A percentile compares a stretch with the other conserved stretches of the same genome.
phyloP scores from a whole-genome alignment of 2,888 invertebrate genomes.

The Tricholauxania praeusta region DNA sequence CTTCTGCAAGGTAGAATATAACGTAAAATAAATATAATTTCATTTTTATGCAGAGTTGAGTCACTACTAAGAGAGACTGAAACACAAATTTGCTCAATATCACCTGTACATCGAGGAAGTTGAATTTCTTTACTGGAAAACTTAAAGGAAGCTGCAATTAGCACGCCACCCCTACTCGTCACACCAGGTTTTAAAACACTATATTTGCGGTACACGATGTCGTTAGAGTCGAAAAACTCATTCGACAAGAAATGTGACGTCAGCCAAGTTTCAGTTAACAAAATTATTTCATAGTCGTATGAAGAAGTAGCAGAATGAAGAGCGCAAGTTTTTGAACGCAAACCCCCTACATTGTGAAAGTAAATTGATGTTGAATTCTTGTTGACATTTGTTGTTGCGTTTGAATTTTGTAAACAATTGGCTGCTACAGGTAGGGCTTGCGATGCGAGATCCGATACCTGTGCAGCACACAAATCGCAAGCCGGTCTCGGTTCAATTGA shows the following conservation, averaged over 20 bases:
- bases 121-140: slow-evolving; percentile 5
- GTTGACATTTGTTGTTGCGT: too few relatives aligned
- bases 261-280: neutral
- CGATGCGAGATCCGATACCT: too few relatives aligned
- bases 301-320: neutral
- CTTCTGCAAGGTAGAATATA: slow-evolving; percentile 3
- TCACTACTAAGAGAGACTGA: neutral
- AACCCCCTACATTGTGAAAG: slow-evolving; percentile 15
- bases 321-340: slow-evolving; percentile 1
- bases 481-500: too few relatives aligned
- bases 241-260: neutral
- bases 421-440: too few relatives aligned
- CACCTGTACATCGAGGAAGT: neutral
- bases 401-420: too few relatives aligned
- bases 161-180: neutral
- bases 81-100: slow-evolving; percentile 11
- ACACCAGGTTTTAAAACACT: neutral
- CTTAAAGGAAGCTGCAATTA: neutral
- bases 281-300: neutral
- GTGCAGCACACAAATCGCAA: too few relatives aligned
- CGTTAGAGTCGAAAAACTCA: too few relatives aligned
- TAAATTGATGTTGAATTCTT: neutral
- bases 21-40: slow-evolving; percentile 13
- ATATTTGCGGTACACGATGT: too few relatives aligned
- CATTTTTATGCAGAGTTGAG: neutral